Conservation (phyloP, 1,140 invertebrate species). For the Drosophila kanapiae region DNA sequence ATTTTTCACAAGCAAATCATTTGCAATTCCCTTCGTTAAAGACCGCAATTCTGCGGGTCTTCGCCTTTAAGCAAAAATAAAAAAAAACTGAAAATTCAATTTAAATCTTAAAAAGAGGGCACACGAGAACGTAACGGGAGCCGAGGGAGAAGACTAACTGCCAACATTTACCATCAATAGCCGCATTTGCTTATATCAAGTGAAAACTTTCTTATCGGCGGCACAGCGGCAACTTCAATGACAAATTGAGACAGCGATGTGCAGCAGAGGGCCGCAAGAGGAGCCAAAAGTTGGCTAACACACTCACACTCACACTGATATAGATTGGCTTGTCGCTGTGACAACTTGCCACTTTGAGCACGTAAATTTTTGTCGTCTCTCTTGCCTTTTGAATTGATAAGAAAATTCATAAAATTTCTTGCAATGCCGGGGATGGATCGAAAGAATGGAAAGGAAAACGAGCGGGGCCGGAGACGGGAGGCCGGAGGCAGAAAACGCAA, state of each 20-base stretch:
- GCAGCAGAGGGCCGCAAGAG: constrained; percentile 18
- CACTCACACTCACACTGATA: constrained; percentile 25
- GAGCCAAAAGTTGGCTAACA: constrained; percentile 60
- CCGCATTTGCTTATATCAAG: constrained; percentile 76
- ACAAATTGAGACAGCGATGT: constrained; percentile 74
- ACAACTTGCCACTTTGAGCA: constrained; percentile 81
- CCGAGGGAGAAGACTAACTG: constrained; percentile 40
- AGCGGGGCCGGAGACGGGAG: not conserved
- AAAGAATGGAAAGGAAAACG: not conserved
- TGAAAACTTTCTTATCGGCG: constrained; percentile 77
- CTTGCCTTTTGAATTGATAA: constrained; percentile 77
- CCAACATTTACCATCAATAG: constrained; percentile 72
- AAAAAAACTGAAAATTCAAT: constrained; percentile 27
- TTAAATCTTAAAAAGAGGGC: constrained; percentile 25
- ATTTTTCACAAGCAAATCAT: constrained; percentile 38
- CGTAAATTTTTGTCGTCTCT: constrained; percentile 77
- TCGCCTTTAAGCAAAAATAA: constrained; percentile 13
- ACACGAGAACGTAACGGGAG: not conserved
- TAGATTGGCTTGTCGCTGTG: constrained; percentile 55
- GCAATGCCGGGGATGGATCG: constrained; percentile 24
- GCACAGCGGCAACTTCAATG: constrained; percentile 76
- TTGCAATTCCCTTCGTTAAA: constrained; percentile 15
- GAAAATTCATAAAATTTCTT: constrained; percentile 81
- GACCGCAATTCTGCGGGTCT: not conserved
- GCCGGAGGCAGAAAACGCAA: constrained; percentile 25